Evolutionary conservation across 2,797 vertebrate species (phyloP).

Genomic region (Sardinella longiceps): DNA sequence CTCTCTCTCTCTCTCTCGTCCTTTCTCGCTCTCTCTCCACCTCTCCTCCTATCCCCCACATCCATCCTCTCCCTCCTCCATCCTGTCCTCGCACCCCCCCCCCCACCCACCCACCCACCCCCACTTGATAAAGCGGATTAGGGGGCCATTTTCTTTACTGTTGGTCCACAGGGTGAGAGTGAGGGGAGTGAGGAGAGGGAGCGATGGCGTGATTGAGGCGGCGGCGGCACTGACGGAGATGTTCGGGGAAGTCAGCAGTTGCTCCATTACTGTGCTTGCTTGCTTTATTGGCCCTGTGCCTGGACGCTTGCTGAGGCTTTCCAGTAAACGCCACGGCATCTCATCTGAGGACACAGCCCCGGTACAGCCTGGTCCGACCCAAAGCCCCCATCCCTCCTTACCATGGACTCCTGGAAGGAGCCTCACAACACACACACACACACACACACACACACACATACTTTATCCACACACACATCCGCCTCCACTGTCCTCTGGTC

Average conservation of each 20-base stretch:
- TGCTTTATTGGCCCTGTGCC: slow-evolving; percentile 38
- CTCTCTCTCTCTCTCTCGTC: not conserved
- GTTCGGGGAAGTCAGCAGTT: slow-evolving; percentile 47
- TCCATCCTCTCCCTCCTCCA: not conserved
- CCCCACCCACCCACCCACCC: not conserved
- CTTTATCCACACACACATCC: not conserved
- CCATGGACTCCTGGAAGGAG: not conserved
- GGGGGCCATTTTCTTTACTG: not conserved
- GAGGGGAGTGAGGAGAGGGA: slow-evolving; percentile 16
- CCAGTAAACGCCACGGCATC: slow-evolving; percentile 44
- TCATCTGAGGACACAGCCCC: not conserved
- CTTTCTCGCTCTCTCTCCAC: not conserved
- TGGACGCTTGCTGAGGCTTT: slow-evolving; percentile 39
- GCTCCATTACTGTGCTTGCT: slow-evolving; percentile 38
- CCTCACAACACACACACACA: not conserved
- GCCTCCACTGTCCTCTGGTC: not conserved
- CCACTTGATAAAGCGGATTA: not conserved
- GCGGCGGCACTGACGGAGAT: slow-evolving; percentile 6
- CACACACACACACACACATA: not conserved
- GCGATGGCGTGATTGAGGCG: not conserved
- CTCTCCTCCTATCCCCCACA: not conserved
- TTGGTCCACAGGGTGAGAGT: not conserved
- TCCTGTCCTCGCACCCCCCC: not conserved
- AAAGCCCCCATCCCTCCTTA: not conserved
- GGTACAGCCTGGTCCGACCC: not conserved